A percentile compares a stretch with the other conserved stretches of the same genome.
phyloP scores from a whole-genome alignment of 92 coral and sea anemone genomes.

The Parazoanthus atlanticus region DNA sequence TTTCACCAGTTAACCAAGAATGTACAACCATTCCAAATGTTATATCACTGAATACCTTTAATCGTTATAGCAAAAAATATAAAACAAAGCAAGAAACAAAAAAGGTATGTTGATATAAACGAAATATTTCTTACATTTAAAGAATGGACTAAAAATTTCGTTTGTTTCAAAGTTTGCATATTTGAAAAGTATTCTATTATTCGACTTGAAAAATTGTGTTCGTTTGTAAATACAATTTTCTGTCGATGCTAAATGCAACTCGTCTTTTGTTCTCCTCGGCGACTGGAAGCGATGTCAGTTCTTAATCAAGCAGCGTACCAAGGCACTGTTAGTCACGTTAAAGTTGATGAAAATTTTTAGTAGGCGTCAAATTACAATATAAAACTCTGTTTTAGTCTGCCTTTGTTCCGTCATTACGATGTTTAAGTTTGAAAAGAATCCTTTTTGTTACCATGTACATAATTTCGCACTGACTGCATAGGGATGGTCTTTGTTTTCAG shows the following conservation, averaged over 20 bases:
- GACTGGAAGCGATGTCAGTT: neutral
- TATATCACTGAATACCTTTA: too few species aligned
- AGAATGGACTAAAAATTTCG: neutral
- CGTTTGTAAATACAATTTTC: too few species aligned
- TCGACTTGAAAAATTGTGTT: neutral
- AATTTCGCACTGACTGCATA: neutral
- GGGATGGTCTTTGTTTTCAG: neutral
- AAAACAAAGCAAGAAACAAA: neutral
- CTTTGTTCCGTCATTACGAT: neutral
- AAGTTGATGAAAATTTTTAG: neutral
- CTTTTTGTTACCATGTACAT: neutral
- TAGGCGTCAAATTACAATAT: conserved; percentile 20
- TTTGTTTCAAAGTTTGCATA: neutral
- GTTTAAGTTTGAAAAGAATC: conserved; percentile 8
- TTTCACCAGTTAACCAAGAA: too few species aligned
- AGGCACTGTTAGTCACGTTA: neutral
- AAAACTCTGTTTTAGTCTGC: neutral
- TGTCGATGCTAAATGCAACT: neutral
- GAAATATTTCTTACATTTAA: neutral
- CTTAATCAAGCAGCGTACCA: neutral
- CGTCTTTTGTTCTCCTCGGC: neutral
- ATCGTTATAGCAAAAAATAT: too few species aligned
- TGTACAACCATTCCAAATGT: too few species aligned
- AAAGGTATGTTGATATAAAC: neutral
- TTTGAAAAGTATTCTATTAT: too few species aligned